These are phyloP conservation scores for Labroides dimidiatus DNA, from an alignment of 2,797 vertebrate species.

Conservation along the genomic window DNA sequence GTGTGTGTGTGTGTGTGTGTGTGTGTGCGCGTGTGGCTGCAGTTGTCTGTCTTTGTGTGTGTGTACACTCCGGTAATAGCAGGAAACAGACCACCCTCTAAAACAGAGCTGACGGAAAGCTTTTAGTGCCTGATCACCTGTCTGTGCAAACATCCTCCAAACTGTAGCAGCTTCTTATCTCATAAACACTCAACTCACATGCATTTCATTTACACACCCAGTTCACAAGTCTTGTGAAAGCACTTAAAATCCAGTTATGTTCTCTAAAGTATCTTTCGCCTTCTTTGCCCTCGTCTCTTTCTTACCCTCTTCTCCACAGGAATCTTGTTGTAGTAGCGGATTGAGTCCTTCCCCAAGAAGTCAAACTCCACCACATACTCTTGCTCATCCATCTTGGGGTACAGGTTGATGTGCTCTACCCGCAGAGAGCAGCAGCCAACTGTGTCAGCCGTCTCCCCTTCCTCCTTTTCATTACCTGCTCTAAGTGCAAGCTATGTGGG, in stretches of 20 bases:
- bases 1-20: background rate
- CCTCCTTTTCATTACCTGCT: slow-evolving; percentile 97
- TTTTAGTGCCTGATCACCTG: slow-evolving; percentile 73
- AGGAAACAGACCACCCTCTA: slow-evolving; percentile 73
- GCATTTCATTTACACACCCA: slow-evolving; percentile 15
- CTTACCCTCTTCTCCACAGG: slow-evolving; percentile 97
- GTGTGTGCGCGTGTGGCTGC: background rate
- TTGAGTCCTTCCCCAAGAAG: slow-evolving; percentile 97
- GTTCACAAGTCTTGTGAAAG: slow-evolving; percentile 2
- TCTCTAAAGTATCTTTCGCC: background rate
- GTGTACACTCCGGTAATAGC: slow-evolving; percentile 48
- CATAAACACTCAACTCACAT: slow-evolving; percentile 31
- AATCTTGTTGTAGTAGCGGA: slow-evolving; percentile 98
- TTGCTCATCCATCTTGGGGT: slow-evolving; percentile 92
- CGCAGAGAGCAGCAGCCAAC: slow-evolving; percentile 97
- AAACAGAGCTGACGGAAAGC: slow-evolving; percentile 67
- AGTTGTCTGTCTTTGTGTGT: slow-evolving; percentile 19
- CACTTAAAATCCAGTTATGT: background rate
- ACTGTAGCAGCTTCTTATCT: slow-evolving; percentile 26
- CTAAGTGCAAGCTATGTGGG: slow-evolving; percentile 90
- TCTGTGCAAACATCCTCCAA: slow-evolving; percentile 72
- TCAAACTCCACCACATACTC: slow-evolving; percentile 98
- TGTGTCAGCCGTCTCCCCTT: slow-evolving; percentile 96
- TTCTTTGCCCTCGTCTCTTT: background rate
- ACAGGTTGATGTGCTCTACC: slow-evolving; percentile 95